Conservation (phyloP, 2,797 vertebrate species). For the Poecilia gillii region DNA sequence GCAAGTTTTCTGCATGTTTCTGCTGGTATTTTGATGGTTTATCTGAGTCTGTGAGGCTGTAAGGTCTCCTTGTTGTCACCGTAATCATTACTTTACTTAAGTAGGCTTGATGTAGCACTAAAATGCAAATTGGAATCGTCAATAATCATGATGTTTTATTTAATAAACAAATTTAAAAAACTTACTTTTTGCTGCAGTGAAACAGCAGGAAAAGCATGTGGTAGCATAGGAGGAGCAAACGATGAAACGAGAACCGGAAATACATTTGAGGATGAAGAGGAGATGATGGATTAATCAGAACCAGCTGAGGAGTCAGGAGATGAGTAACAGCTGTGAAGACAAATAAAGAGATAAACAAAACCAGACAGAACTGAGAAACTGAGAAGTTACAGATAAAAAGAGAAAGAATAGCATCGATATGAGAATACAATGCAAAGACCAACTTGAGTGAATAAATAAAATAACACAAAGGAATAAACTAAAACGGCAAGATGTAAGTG, state of each 20-base stretch:
- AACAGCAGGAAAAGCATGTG: neutral
- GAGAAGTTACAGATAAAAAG: neutral
- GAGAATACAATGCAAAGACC: neutral
- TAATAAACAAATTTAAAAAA: neutral
- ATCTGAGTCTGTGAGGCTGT: neutral
- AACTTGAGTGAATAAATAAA: too few species aligned
- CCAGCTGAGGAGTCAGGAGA: neutral
- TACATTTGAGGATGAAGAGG: neutral
- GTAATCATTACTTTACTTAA: neutral
- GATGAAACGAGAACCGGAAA: neutral
- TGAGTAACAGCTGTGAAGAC: neutral
- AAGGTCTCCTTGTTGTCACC: neutral
- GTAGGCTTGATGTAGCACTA: neutral
- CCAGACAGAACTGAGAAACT: neutral
- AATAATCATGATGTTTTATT: neutral
- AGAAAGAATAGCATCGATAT: neutral
- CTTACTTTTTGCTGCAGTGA: neutral
- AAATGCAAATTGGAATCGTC: neutral
- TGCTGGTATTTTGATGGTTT: neutral
- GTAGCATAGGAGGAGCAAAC: neutral
- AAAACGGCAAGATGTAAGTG: neutral
- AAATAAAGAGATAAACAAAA: neutral
- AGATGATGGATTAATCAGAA: neutral
- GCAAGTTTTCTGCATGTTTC: neutral
- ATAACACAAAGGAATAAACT: neutral